A percentile compares a stretch with the other conserved stretches of the same genome.
phyloP scores from a whole-genome alignment of 1,140 invertebrate species.

The Cydia amplana region DNA sequence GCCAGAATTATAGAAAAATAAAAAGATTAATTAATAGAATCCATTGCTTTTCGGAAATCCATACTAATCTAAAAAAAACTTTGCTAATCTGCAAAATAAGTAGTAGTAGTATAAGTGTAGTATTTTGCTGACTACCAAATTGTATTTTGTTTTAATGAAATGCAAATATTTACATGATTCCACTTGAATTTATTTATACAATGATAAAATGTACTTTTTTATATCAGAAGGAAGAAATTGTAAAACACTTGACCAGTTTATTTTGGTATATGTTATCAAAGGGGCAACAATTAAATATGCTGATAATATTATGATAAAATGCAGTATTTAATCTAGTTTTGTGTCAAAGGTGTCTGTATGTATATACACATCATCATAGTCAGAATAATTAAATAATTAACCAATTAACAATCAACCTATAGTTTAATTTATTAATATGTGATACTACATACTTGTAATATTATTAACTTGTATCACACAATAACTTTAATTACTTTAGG shows the following conservation, averaged over 20 bases:
- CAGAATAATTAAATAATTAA: neutral
- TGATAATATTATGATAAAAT: neutral
- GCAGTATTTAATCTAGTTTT: neutral
- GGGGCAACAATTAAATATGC: conserved; percentile 18
- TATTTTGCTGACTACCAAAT: too few species aligned
- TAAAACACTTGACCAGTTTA: neutral
- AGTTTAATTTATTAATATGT: neutral
- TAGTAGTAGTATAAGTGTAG: too few species aligned
- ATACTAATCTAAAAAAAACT: too few species aligned
- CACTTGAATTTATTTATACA: neutral
- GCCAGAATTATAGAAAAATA: neutral
- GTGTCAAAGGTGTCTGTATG: conserved; percentile 24
- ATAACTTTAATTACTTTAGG: neutral
- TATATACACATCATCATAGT: neutral
- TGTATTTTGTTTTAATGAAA: neutral
- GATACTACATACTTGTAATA: neutral
- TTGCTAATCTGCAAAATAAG: too few species aligned
- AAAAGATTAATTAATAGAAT: too few species aligned
- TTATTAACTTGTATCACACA: neutral
- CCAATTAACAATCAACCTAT: neutral
- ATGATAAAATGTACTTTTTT: neutral
- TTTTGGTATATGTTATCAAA: conserved; percentile 16
- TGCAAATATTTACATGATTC: neutral
- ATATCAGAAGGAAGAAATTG: conserved; percentile 15
- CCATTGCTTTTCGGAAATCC: too few species aligned